Conservation (phyloP, 2,888 invertebrate genomes). For the Megastigmus dorsalis region DNA sequence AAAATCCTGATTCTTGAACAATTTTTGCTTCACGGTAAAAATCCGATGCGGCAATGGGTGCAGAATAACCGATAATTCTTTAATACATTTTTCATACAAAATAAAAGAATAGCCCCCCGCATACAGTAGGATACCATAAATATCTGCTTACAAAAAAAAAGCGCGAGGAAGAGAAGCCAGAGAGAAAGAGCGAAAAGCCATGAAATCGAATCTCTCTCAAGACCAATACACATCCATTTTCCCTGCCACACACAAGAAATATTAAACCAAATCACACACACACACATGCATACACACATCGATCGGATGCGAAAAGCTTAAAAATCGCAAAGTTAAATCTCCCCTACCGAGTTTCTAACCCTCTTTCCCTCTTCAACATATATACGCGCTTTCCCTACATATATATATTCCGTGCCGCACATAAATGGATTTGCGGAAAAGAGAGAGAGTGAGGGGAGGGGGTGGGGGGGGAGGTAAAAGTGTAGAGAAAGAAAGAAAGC, state of each 20-base stretch:
- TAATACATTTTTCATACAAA: not conserved
- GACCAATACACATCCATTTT: constrained; percentile 47
- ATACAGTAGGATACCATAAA: constrained; percentile 39
- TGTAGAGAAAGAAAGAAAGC: constrained; percentile 22
- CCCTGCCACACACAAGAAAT: constrained; percentile 24
- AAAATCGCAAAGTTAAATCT: constrained; percentile 47
- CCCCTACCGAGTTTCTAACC: not conserved
- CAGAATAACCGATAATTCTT: not conserved
- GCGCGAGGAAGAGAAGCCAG: too few species aligned
- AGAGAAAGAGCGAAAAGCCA: constrained; percentile 12
- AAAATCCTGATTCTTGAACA: not conserved
- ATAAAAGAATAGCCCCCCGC: not conserved
- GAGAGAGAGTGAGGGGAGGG: not conserved
- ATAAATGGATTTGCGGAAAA: constrained; percentile 41
- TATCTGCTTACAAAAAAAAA: constrained; percentile 20
- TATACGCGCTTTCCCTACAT: not conserved
- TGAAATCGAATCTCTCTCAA: constrained; percentile 38
- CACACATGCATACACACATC: too few species aligned
- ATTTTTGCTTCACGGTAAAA: not conserved
- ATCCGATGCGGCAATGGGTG: too few species aligned
- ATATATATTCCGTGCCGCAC: not conserved
- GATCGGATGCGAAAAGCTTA: constrained; percentile 40
- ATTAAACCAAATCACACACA: too few species aligned
- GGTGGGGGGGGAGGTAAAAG: not conserved
- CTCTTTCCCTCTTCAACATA: not conserved